Conservation (phyloP, 2,113 vertebrate genomes). For the Phoenicopterus ruber region DNA sequence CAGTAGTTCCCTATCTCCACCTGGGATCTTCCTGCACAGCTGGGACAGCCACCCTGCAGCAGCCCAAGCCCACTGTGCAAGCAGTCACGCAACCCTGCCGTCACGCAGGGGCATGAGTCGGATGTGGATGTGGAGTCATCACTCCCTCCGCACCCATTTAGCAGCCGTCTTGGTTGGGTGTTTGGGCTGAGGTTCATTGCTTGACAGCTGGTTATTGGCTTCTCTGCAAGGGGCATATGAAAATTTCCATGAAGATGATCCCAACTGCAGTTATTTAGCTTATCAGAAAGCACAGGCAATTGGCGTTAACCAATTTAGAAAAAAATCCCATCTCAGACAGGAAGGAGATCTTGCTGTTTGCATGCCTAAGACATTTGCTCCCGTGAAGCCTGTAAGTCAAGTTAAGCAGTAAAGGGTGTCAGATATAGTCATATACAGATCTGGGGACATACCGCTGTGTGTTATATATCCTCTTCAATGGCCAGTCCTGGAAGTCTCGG, state of each 20-base stretch:
- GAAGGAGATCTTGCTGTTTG: neutral
- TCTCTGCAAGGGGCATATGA: conserved; percentile 28
- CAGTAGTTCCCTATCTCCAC: neutral
- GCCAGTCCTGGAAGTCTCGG: neutral
- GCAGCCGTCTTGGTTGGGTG: neutral
- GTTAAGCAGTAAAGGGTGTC: neutral
- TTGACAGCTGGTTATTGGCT: conserved; percentile 61
- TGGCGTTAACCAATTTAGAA: neutral
- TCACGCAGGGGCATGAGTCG: accelerated
- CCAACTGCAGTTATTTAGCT: neutral
- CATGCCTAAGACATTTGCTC: neutral
- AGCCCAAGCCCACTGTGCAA: neutral
- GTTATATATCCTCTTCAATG: neutral
- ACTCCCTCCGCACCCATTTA: neutral
- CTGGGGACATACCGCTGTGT: neutral
- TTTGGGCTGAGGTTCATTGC: conserved; percentile 36
- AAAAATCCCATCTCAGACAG: neutral
- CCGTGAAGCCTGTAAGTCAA: neutral
- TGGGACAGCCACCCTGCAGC: neutral
- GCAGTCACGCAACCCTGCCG: neutral
- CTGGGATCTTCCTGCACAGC: neutral
- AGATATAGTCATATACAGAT: neutral
- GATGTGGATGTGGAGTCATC: neutral
- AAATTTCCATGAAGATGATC: conserved; percentile 40
- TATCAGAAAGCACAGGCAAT: neutral